A percentile compares a stretch with the other conserved stretches of the same genome.
Conservation (phyloP, 2,888 invertebrate genomes). For the Aquatica leii region DNA sequence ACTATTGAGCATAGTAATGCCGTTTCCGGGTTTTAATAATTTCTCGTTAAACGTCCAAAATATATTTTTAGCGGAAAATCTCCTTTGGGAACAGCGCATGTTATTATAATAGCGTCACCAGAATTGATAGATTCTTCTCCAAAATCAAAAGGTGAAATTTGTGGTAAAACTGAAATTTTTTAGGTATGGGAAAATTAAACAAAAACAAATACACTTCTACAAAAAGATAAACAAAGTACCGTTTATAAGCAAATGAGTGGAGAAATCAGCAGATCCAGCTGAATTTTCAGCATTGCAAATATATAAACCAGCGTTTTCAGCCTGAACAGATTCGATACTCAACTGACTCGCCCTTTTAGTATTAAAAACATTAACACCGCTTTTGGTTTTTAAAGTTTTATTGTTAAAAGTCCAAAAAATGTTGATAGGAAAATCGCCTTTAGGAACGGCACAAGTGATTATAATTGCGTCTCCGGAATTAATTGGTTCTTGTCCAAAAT, state of each 20-base stretch:
- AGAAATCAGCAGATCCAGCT: conserved; percentile 65
- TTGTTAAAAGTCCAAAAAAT: conserved; percentile 75
- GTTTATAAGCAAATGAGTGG: conserved; percentile 57
- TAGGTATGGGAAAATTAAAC: too few species aligned
- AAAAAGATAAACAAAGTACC: conserved; percentile 34
- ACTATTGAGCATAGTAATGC: conserved; percentile 59
- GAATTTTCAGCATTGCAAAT: conserved; percentile 69
- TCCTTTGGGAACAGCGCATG: conserved; percentile 74
- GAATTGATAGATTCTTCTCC: conserved; percentile 72
- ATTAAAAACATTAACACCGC: conserved; percentile 65
- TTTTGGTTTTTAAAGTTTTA: conserved; percentile 60
- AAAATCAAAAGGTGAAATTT: conserved; percentile 73
- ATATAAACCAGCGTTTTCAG: conserved; percentile 69
- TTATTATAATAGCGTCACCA: conserved; percentile 71
- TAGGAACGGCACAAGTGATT: conserved; percentile 71
- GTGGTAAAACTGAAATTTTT: conserved; percentile 63
- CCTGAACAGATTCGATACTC: conserved; percentile 69
- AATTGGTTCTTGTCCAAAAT: conserved; percentile 66
- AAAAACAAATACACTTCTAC: too few species aligned
- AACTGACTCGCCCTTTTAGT: conserved; percentile 71
- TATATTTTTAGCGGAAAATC: conserved; percentile 76
- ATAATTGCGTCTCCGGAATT: conserved; percentile 66
- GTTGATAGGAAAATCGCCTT: conserved; percentile 80
- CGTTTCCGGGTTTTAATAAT: conserved; percentile 61
- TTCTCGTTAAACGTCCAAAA: conserved; percentile 74